A percentile compares a stretch with the other conserved stretches of the same genome.
These are phyloP conservation scores for Cryptophagus acutangulus DNA, from an alignment of 2,888 invertebrate genomes.

Conservation along the genomic window DNA sequence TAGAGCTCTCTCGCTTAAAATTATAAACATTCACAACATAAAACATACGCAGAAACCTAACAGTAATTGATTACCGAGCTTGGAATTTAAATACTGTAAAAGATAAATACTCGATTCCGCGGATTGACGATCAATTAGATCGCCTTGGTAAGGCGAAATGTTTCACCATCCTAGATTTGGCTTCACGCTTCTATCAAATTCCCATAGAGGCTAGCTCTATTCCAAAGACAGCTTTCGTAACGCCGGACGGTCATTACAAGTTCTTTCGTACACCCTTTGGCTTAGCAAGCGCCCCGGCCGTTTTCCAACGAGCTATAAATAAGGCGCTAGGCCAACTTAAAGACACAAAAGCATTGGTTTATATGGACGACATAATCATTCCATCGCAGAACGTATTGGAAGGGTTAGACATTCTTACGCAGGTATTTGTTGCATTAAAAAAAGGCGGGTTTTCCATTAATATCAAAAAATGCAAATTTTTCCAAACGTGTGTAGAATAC, in stretches of 20 bases:
- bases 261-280: constrained; percentile 37
- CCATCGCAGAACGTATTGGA: constrained; percentile 19
- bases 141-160: constrained; percentile 27
- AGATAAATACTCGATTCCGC: constrained; percentile 35
- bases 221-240: constrained; percentile 33
- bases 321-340: constrained; percentile 15
- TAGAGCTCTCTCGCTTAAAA: too few relatives aligned
- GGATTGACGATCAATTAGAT: constrained; percentile 35
- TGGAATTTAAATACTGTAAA: constrained; percentile 35
- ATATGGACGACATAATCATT: constrained; percentile 27
- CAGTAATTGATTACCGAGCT: constrained; percentile 32
- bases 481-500: constrained; percentile 26
- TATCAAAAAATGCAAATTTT: constrained; percentile 19
- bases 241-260: constrained; percentile 36
- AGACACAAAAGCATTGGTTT: constrained; percentile 12
- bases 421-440: too few relatives aligned
- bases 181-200: constrained; percentile 36
- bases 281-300: constrained; percentile 32
- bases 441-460: too few relatives aligned
- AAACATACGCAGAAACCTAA: too few relatives aligned
- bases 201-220: constrained; percentile 28
- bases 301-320: constrained; percentile 18
- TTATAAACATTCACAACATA: too few relatives aligned
- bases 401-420: too few relatives aligned
- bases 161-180: constrained; percentile 36